phyloP scores from a whole-genome alignment of 2,888 invertebrate genomes.

The Lapara coniferarum region DNA sequence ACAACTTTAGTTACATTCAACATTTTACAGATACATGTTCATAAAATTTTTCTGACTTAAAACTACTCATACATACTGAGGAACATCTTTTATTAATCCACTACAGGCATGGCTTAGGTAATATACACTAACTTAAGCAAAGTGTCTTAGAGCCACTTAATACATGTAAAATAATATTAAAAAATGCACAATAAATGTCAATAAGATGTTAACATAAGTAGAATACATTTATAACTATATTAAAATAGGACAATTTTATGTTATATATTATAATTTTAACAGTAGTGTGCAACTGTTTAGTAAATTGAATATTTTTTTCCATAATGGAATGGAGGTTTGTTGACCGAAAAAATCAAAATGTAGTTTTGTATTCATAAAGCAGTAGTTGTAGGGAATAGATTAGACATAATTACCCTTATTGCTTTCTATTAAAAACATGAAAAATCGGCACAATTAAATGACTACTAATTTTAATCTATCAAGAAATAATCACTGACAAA shows the following conservation, averaged over 20 bases:
- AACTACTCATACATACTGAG: slow-evolving; percentile 22
- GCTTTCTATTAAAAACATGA: no score
- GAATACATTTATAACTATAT: slow-evolving; percentile 7
- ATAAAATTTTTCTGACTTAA: neutral
- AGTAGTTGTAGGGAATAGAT: no score
- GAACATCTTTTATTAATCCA: slow-evolving; percentile 16
- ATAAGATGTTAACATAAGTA: slow-evolving; percentile 24
- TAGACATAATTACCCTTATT: no score
- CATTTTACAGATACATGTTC: neutral
- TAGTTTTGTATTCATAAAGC: no score
- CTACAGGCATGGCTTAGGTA: slow-evolving; percentile 11
- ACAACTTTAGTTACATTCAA: neutral
- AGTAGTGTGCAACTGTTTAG: neutral
- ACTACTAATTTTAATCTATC: neutral
- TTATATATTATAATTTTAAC: slow-evolving; percentile 8
- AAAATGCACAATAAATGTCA: slow-evolving; percentile 29
- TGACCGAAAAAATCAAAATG: neutral
- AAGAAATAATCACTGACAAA: neutral
- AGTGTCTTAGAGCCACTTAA: slow-evolving; percentile 24
- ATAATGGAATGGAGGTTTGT: neutral
- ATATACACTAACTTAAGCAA: slow-evolving; percentile 8
- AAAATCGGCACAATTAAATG: neutral
- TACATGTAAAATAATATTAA: slow-evolving; percentile 13
- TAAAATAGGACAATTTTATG: neutral
- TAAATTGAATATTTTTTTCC: neutral